Evolutionary conservation across 2,888 invertebrate species (phyloP).

Genomic region (Meandrusa payeni): DNA sequence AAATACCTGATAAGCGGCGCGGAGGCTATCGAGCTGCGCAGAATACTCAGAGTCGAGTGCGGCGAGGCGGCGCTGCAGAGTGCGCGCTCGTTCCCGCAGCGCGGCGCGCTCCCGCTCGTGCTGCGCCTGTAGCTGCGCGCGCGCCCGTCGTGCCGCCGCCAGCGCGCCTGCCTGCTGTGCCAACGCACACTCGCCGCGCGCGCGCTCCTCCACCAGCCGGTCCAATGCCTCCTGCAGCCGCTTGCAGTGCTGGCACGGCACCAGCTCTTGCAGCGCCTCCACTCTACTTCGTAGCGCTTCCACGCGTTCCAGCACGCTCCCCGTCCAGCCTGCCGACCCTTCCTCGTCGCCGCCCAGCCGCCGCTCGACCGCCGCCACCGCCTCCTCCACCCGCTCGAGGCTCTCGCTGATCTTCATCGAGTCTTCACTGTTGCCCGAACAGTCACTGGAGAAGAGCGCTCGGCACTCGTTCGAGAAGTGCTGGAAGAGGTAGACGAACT

Average conservation of each 20-base stretch:
- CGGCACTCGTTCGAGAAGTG: constrained; percentile 83
- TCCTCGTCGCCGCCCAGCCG: constrained; percentile 45
- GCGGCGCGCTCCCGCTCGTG: constrained; percentile 82
- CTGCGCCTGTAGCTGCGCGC: constrained; percentile 63
- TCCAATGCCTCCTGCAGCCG: constrained; percentile 77
- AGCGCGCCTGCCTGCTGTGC: constrained; percentile 68
- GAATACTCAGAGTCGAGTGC: constrained; percentile 91
- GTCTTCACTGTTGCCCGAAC: constrained; percentile 79
- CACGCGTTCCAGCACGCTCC: constrained; percentile 52
- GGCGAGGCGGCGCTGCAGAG: constrained; percentile 86
- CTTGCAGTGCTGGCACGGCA: constrained; percentile 76
- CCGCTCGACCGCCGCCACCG: constrained; percentile 63
- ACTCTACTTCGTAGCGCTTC: constrained; percentile 70
- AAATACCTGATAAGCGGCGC: constrained; percentile 86
- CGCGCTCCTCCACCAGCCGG: constrained; percentile 62
- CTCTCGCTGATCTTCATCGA: constrained; percentile 78
- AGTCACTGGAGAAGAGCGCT: constrained; percentile 79
- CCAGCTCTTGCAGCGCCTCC: constrained; percentile 72
- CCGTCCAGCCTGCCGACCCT: constrained; percentile 13
- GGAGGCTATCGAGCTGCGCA: constrained; percentile 89
- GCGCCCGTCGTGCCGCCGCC: constrained; percentile 68
- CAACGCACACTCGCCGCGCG: constrained; percentile 61
- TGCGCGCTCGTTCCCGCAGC: constrained; percentile 85
- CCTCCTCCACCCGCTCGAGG: constrained; percentile 74
- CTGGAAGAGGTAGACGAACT: constrained; percentile 84